Evolutionary conservation across 1,140 invertebrate species (phyloP), one percentile per base, ranked within the genome.

Genomic region (Potamilus streckersoni): DNA sequence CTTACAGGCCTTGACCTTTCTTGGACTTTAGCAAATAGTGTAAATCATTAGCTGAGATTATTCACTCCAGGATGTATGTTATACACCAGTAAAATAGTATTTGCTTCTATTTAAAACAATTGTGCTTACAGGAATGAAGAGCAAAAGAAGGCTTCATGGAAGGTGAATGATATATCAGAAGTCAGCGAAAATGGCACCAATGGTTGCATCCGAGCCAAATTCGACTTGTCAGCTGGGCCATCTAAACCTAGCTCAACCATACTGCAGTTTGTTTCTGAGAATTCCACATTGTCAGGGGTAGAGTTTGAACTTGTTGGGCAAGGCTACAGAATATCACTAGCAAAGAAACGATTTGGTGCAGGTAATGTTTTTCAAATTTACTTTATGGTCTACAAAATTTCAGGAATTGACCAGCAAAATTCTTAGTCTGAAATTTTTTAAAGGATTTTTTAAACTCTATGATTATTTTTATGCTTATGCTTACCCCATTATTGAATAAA

Each of bases 181-280:
- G 94, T 96, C 81, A 95, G 94, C 64, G 96, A 97, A 82, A 94
- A 96, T 83, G 93, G 94, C 80, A 96, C 96, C 55, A 93, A 97
- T 23, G 97, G 97, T 1, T 97, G 95, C 16, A 91, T 99, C 63
- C 92, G 95, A 75, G 97, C 96, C 20, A 93, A 97, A 60, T 95
- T 98, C 81, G 96, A 98, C 83, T 88, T 98, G 6, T 92, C 92
- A 69, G 80, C 81, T 57, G 96, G 96, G 0, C 96, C 96, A 0
- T 95, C 95, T 19, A 93, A 92, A 64, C 95, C 95, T 73, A 92
- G 93, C 56, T 96, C 95, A 11, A 94, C 98, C 79, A 94, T 94
- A 27, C 93, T 96, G 23, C 96, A 97, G 89, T 99, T 99, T 89
- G 95, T 96, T 88, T 97, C 96, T 89, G 96, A 97, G 90, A 96